Evolutionary conservation across 2,888 invertebrate genomes (phyloP), one percentile per base, ranked within the genome.

Genomic region (Noctua fimbriata): DNA sequence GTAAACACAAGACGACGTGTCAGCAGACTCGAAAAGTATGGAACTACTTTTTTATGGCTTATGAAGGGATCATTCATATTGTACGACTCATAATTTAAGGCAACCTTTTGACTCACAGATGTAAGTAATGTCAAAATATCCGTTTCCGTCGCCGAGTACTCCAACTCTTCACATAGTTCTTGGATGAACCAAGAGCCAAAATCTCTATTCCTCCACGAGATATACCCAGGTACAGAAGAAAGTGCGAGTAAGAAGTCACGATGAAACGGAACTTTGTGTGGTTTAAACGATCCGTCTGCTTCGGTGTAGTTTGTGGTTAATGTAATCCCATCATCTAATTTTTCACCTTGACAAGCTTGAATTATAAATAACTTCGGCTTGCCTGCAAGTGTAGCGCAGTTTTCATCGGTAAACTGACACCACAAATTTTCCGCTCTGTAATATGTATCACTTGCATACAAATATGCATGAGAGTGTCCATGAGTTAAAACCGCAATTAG

Each of bases 181-280:
- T 99, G 99, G 96, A 99, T 98, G 92, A 99, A 99, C 99, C 99
- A 99, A 0, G 99, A 99, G 3, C 99, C 99, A 83, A 98, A 98
- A 32, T 98, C 98, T n/a, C 98, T 98, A 93, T 99, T 99, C 78
- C 99, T 98, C 99, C 99, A 99, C 0, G 99, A 99, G 95, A 98
- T 99, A 93, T 98, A 99, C 73, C 99, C 99, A 92, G 99, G 99
- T 81, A 99, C 98, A n/a, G 99, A 99, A n/a, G 99, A 99, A 94
- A 98, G 99, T 12, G 98, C 98, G 92, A 99, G 98, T 49, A 99
- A 97, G 94, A 99, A 99, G 95, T 99, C 99, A 7, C 99, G 99
- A 95, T 99, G 98, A 60, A 98, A 97, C 12, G 99, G 99, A 92
- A 99, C 99, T 92, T 98, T 98, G 92, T 98, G 98, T 71, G 98